Base-by-base conservation (phyloP, 2,888 invertebrate species). In the Exephanes ischioxanthus region DNA sequence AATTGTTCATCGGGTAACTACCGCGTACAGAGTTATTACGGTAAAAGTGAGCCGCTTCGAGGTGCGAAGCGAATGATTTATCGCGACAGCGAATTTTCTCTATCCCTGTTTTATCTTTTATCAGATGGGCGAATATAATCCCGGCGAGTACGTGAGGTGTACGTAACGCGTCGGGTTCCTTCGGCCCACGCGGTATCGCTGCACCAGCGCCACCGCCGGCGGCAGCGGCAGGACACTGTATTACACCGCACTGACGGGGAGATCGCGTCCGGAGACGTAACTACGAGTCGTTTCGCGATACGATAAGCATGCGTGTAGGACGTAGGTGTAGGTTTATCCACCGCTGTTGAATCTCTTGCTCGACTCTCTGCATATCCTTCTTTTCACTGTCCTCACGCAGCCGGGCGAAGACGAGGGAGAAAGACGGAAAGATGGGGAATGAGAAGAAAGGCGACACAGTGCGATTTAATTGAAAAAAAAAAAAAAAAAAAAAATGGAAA, bases 41-140 rank as follows among this genome's bases (percentile, higher is more conserved):
- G 75, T 26, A 51, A 75, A 63, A 75, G 45, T 14, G 45, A 45
- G 45, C 33, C 51, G 45, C 11, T 4, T 16, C 58, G 63, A 75
- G 63, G 73, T 63, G 73, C 61, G 45, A 75, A 75, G 63, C n/a
- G 30, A 48, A 75, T 63, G 63, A 75, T 75, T 51, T 75, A 75
- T 63, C 48, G 48, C 45, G 75, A 63, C 75, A 61, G 63, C 53
- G 26, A 11, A 58, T 41, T 55, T 37, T 45, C 70, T 48, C 30
- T 79, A 19, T 71, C 51, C 33, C 33, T 9, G 45, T 45, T 45
- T 45, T 75, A 61, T 75, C 61, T 63, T 33, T 75, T 48, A 37
- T 72, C 72, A 5, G 5, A n/a, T 33, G 41, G 41, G n/a, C 37
- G 41, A 19, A 53, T 41, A 30, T 48, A 61, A 41, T 41, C 37